Conservation (phyloP, 2,888 invertebrate genomes). For the Agonum fuliginosum region DNA sequence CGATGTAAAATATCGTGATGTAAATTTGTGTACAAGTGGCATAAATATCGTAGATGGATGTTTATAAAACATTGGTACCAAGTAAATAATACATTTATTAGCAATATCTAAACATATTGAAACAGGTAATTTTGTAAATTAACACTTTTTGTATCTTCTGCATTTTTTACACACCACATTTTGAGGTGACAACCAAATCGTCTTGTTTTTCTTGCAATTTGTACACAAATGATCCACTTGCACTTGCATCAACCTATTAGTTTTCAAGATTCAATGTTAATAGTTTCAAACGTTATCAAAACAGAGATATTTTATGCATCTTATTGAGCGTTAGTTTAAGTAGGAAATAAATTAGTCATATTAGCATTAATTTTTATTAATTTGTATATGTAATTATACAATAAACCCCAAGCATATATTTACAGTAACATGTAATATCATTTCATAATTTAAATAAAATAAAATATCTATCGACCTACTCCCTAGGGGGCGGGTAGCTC, state of each 20-base stretch:
- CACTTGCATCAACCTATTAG: slow-evolving; percentile 44
- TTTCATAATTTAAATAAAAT: not conserved
- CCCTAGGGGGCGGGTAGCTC: slow-evolving; percentile 66
- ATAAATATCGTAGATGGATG: slow-evolving; percentile 47
- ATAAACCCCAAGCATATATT: slow-evolving; percentile 59
- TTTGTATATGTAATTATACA: slow-evolving; percentile 59
- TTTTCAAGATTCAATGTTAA: slow-evolving; percentile 35
- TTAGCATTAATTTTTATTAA: slow-evolving; percentile 55
- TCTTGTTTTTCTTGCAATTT: slow-evolving; percentile 53
- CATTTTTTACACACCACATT: slow-evolving; percentile 53
- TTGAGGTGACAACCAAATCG: slow-evolving; percentile 31
- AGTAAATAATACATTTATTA: slow-evolving; percentile 51
- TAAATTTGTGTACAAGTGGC: slow-evolving; percentile 60
- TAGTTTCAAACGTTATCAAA: slow-evolving; percentile 33
- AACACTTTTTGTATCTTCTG: slow-evolving; percentile 53
- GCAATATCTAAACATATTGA: slow-evolving; percentile 54
- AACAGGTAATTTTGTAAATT: slow-evolving; percentile 51
- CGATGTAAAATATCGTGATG: slow-evolving; percentile 25
- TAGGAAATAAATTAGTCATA: slow-evolving; percentile 33
- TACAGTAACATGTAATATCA: slow-evolving; percentile 38
- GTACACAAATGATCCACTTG: slow-evolving; percentile 58
- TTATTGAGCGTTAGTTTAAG: slow-evolving; percentile 25
- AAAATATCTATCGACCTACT: not conserved
- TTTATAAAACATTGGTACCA: slow-evolving; percentile 48
- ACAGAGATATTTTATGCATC: slow-evolving; percentile 46